Conservation (phyloP, 2,888 invertebrate species). For the Sialis lutaria region DNA sequence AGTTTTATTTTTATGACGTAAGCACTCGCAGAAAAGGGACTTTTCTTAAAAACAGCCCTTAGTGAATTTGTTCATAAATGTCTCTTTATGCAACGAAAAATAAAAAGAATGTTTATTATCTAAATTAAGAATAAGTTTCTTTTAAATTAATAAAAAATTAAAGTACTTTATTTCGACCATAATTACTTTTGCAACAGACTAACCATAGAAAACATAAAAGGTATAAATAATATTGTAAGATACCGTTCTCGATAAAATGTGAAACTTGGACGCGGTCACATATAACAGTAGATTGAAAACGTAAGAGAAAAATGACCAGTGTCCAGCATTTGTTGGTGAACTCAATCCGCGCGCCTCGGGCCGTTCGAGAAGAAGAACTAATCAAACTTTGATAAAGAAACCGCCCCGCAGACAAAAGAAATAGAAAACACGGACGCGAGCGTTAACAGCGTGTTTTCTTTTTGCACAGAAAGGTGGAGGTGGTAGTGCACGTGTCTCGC, state of each 20-base stretch:
- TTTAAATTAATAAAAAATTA: too few species aligned
- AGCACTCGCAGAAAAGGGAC: too few species aligned
- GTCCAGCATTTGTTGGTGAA: conserved; percentile 17
- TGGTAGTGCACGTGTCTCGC: too few species aligned
- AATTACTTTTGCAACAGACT: not conserved
- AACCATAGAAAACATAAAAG: not conserved
- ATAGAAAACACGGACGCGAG: not conserved
- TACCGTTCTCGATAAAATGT: not conserved
- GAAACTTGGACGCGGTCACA: not conserved
- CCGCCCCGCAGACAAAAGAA: conserved; percentile 4
- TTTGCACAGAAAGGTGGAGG: too few species aligned
- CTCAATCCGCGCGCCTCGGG: conserved; percentile 4
- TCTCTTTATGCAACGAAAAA: too few species aligned
- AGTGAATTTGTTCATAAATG: too few species aligned
- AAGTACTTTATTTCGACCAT: too few species aligned
- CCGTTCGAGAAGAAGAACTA: conserved; percentile 11
- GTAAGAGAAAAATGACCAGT: conserved; percentile 36
- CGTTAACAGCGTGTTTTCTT: too few species aligned
- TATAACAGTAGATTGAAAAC: conserved; percentile 25
- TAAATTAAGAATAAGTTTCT: too few species aligned
- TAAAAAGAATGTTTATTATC: too few species aligned
- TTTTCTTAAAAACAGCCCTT: too few species aligned
- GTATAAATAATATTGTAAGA: not conserved
- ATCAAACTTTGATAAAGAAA: conserved; percentile 7
- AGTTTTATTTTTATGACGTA: too few species aligned